phyloP scores from a whole-genome alignment of 1,140 invertebrate species.

The Melanaphis sacchari region DNA sequence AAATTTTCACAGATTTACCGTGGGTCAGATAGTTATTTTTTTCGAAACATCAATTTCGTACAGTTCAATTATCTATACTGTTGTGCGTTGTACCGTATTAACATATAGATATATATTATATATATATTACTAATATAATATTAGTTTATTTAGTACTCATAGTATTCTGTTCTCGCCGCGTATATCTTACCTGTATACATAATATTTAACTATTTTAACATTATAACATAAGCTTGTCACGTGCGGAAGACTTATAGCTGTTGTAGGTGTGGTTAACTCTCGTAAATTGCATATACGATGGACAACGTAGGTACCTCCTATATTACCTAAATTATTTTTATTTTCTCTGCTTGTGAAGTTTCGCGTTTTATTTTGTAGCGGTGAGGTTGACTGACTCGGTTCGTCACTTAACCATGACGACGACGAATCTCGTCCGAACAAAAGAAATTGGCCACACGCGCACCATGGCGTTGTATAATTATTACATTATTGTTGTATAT shows the following conservation, averaged over 20 bases:
- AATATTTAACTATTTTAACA: not conserved
- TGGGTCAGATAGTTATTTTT: not conserved
- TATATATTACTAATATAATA: too few species aligned
- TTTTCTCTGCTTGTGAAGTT: not conserved
- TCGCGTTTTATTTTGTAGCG: not conserved
- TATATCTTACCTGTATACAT: not conserved
- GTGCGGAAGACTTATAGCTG: not conserved
- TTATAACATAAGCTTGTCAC: not conserved
- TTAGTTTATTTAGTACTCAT: not conserved
- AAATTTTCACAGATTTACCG: not conserved
- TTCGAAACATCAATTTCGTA: not conserved
- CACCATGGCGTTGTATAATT: constrained; percentile 32
- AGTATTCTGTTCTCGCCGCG: not conserved
- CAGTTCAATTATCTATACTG: not conserved
- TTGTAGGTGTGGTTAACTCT: not conserved
- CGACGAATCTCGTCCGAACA: not conserved
- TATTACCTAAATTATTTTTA: not conserved
- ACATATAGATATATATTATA: not conserved
- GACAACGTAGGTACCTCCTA: not conserved
- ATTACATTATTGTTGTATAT: not conserved
- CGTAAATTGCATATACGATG: not conserved
- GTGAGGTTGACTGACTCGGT: not conserved
- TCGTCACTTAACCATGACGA: constrained; percentile 32
- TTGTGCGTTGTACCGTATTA: not conserved
- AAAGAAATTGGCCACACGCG: constrained; percentile 41